Conservation (phyloP, 2,113 vertebrate genomes). For the Podarcis muralis region DNA sequence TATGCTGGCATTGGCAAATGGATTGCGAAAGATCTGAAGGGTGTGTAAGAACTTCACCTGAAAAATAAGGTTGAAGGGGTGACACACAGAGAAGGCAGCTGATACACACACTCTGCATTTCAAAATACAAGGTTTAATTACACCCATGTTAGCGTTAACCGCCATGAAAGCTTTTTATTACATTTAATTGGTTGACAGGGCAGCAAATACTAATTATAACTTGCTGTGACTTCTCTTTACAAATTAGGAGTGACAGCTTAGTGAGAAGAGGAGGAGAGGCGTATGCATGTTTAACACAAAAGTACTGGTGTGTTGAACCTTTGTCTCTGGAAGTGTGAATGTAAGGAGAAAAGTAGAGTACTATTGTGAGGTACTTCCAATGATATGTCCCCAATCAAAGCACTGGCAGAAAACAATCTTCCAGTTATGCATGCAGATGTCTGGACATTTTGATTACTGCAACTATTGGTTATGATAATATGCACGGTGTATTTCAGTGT, state of each 20-base stretch:
- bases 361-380: neutral
- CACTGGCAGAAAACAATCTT: neutral
- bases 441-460: neutral
- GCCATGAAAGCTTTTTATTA: constrained; percentile 70
- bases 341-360: constrained; percentile 2
- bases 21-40: too few relatives aligned
- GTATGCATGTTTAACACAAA: constrained; percentile 38
- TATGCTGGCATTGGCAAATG: too few relatives aligned
- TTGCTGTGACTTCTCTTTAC: constrained; percentile 55
- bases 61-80: constrained; percentile 38
- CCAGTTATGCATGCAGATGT: neutral
- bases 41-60: constrained; percentile 13
- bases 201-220: constrained; percentile 70
- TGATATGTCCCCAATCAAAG: neutral
- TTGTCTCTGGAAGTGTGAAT: constrained; percentile 46
- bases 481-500: neutral
- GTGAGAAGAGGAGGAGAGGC: constrained; percentile 45
- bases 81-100: constrained; percentile 32
- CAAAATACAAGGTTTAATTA: constrained; percentile 69
- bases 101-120: constrained; percentile 52
- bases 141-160: constrained; percentile 59
- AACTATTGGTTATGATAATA: neutral
- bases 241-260: constrained; percentile 68
- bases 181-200: constrained; percentile 71
- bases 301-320: constrained; percentile 20